Percentiles rank a stretch among this genome's conserved stretches.
phyloP scores from a whole-genome alignment of 2,888 invertebrate genomes.

The Torymus aiolomorphi region DNA sequence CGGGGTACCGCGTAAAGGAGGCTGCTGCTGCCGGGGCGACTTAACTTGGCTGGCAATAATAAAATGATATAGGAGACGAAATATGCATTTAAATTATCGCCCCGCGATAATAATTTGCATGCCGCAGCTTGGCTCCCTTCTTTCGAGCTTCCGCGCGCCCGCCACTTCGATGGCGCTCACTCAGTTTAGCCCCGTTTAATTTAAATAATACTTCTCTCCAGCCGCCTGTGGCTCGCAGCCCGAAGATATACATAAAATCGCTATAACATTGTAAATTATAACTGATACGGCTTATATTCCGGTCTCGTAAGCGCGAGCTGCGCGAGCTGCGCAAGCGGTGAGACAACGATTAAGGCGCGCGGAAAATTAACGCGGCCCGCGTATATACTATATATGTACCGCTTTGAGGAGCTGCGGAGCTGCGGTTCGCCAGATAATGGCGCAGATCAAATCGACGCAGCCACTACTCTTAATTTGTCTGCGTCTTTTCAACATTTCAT shows the following conservation, averaged over 20 bases:
- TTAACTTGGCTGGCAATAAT: constrained; percentile 71
- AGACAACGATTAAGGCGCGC: background rate
- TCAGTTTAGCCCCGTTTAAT: constrained; percentile 76
- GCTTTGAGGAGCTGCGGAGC: too few relatives aligned
- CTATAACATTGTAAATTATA: constrained; percentile 76
- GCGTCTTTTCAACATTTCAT: too few relatives aligned
- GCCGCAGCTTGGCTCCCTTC: constrained; percentile 66
- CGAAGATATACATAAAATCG: constrained; percentile 76
- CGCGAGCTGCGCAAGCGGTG: too few relatives aligned
- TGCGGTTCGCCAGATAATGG: too few relatives aligned
- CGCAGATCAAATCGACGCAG: too few relatives aligned
- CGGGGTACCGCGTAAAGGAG: background rate
- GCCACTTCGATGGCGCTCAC: constrained; percentile 64
- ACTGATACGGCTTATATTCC: constrained; percentile 74
- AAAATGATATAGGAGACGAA: constrained; percentile 76
- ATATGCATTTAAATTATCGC: constrained; percentile 77
- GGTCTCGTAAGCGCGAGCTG: background rate
- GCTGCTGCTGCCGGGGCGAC: constrained; percentile 61
- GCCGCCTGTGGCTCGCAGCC: constrained; percentile 53
- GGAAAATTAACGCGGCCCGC: constrained; percentile 33
- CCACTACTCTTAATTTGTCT: too few relatives aligned
- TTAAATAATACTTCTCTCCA: constrained; percentile 75
- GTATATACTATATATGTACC: too few relatives aligned
- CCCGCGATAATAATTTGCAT: constrained; percentile 76
- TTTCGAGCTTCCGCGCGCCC: constrained; percentile 42